phyloP scores from a whole-genome alignment of 2,113 vertebrate species.

The Lagopus muta region DNA sequence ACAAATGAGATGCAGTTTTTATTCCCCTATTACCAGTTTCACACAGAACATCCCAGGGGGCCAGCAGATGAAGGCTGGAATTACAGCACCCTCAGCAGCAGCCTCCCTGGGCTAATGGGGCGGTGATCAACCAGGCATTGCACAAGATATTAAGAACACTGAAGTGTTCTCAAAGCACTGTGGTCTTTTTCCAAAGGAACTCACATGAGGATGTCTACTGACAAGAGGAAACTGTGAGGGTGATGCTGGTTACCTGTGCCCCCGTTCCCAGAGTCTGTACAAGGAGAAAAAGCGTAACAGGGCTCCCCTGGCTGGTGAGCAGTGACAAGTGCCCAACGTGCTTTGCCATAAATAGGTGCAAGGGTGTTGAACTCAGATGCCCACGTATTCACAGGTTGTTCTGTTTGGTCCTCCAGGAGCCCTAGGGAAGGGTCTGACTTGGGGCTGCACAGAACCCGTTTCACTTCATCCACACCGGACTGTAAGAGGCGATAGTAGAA shows the following conservation, averaged over 20 bases:
- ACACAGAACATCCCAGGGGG: not conserved
- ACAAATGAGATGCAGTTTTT: not conserved
- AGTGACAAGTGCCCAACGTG: constrained; percentile 67
- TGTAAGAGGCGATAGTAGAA: constrained; percentile 93
- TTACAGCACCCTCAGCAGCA: not conserved
- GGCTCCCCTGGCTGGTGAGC: constrained; percentile 59
- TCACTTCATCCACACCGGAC: constrained; percentile 83
- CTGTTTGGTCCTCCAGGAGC: constrained; percentile 84
- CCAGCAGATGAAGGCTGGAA: not conserved
- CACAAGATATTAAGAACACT: not conserved
- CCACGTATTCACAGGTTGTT: constrained; percentile 87
- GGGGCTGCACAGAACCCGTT: constrained; percentile 84
- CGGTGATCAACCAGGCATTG: not conserved
- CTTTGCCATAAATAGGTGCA: constrained; percentile 79
- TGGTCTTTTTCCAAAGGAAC: not conserved
- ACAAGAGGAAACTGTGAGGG: not conserved
- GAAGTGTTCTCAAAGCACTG: not conserved
- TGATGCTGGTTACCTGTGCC: not conserved
- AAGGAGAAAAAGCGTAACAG: not conserved
- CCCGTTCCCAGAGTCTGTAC: constrained; percentile 20
- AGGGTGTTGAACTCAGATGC: constrained; percentile 89
- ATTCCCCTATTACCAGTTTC: not conserved
- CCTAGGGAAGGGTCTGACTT: constrained; percentile 90
- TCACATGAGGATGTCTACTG: accelerated
- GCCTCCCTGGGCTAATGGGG: not conserved